Evolutionary conservation across 2,797 vertebrate genomes (phyloP).

Genomic region (Nothura maculosa): DNA sequence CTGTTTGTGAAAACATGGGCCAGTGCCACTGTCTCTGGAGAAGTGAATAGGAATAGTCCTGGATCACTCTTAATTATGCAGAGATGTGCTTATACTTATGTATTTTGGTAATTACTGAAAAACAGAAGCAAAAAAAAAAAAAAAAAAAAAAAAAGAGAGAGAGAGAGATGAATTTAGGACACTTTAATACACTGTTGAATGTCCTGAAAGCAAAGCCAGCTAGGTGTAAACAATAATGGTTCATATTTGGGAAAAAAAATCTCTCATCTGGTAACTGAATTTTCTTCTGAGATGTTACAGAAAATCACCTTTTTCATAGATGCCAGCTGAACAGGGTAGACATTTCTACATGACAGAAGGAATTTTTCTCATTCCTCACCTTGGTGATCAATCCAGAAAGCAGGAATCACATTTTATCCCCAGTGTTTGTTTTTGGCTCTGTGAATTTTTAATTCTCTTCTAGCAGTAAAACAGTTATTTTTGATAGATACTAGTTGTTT

Average conservation of each 20-base stretch:
- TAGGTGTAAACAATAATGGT: background rate
- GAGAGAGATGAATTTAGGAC: background rate
- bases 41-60: background rate
- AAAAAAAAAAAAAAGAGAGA: background rate
- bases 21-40: background rate
- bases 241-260: background rate
- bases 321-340: background rate
- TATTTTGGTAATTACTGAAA: conserved; percentile 12
- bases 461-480: conserved; percentile 38
- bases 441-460: background rate
- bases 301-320: background rate
- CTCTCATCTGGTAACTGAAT: background rate
- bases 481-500: conserved; percentile 45
- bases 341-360: background rate
- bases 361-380: background rate
- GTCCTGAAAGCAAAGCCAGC: background rate
- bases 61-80: background rate
- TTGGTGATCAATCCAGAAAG: background rate
- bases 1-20: background rate
- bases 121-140: background rate
- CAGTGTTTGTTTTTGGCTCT: background rate
- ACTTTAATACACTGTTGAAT: background rate
- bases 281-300: background rate
- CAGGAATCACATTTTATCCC: background rate
- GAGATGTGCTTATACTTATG: background rate